Evolutionary conservation across 2,113 vertebrate species (phyloP).

Genomic region (Tetrax tetrax): DNA sequence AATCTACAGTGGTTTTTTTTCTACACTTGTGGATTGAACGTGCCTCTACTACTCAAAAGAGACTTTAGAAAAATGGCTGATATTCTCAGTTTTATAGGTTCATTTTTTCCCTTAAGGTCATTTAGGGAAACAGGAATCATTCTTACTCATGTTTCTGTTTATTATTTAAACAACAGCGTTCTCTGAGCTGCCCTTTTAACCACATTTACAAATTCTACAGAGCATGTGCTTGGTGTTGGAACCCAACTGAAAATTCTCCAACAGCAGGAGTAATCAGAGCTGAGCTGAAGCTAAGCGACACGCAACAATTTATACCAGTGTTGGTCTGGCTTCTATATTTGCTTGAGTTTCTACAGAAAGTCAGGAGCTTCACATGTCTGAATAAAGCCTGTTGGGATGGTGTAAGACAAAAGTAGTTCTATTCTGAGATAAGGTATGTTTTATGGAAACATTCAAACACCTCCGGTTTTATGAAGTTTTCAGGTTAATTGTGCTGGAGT

Average conservation of each 20-base stretch:
- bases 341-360: neutral
- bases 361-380: neutral
- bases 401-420: neutral
- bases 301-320: neutral
- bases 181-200: neutral
- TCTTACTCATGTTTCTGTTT: neutral
- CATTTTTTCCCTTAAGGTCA: neutral
- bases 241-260: neutral
- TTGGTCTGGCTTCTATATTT: neutral
- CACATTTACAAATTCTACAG: neutral
- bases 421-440: neutral
- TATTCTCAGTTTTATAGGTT: neutral
- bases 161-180: constrained; percentile 4
- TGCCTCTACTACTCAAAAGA: neutral
- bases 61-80: neutral
- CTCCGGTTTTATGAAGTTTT: neutral
- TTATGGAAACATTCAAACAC: neutral
- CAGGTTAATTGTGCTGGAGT: neutral
- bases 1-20: neutral
- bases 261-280: neutral
- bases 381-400: neutral
- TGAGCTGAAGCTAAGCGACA: neutral
- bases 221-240: neutral
- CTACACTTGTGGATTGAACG: neutral
- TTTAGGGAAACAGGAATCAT: constrained; percentile 35